phyloP scores from a whole-genome alignment of 2,113 vertebrate genomes.

The Sander vitreus region DNA sequence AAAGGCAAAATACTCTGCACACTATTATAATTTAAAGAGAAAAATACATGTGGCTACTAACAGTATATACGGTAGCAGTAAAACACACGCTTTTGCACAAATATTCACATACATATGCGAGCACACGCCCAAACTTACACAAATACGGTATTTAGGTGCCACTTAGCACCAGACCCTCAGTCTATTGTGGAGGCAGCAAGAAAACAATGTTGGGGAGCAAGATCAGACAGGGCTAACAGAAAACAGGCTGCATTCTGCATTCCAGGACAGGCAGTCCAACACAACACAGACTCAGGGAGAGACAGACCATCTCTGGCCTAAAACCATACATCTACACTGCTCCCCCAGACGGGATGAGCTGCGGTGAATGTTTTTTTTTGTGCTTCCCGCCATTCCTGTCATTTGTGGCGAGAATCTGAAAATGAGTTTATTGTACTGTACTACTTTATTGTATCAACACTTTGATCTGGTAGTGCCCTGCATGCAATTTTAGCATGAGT shows the following conservation, averaged over 20 bases:
- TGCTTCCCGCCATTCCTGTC: slow-evolving; percentile 49
- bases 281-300: slow-evolving; percentile 61
- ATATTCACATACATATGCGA: slow-evolving; percentile 15
- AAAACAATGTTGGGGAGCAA: slow-evolving; percentile 64
- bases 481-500: slow-evolving; percentile 10
- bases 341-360: slow-evolving; percentile 55
- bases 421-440: slow-evolving; percentile 41
- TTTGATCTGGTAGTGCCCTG: slow-evolving; percentile 16
- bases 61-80: slow-evolving; percentile 38
- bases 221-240: slow-evolving; percentile 70
- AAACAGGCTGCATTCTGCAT: slow-evolving; percentile 74
- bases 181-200: slow-evolving; percentile 53
- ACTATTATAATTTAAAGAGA: slow-evolving; percentile 22
- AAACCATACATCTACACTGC: slow-evolving; percentile 62
- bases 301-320: slow-evolving; percentile 60
- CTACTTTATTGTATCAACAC: not conserved
- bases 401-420: slow-evolving; percentile 42
- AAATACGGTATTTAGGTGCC: slow-evolving; percentile 37
- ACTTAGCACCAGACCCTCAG: slow-evolving; percentile 60
- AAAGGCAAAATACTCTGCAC: slow-evolving; percentile 33
- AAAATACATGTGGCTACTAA: slow-evolving; percentile 34
- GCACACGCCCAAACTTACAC: slow-evolving; percentile 24
- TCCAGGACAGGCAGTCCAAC: slow-evolving; percentile 61
- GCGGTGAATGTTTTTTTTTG: slow-evolving; percentile 40
- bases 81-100: slow-evolving; percentile 19